Evolutionary conservation across 2,113 vertebrate genomes (phyloP).

Genomic region (Xenopus laevis): DNA sequence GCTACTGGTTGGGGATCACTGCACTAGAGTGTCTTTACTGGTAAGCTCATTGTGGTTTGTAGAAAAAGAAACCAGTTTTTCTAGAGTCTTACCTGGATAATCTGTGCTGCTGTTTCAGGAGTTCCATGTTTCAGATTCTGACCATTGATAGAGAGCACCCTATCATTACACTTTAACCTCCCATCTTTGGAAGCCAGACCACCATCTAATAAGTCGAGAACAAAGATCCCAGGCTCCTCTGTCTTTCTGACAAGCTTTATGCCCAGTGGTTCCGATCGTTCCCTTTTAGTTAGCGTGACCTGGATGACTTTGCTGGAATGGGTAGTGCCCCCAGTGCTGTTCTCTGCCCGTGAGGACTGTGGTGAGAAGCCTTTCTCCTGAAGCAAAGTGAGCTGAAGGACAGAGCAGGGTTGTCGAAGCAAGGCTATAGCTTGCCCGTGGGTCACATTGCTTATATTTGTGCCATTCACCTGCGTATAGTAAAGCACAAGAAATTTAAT

Average conservation of each 20-base stretch:
- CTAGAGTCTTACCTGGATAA: conserved; percentile 94
- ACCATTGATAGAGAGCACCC: conserved; percentile 86
- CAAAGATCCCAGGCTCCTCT: conserved; percentile 82
- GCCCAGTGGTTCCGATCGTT: conserved; percentile 76
- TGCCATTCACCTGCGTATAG: conserved; percentile 74
- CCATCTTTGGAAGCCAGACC: conserved; percentile 86
- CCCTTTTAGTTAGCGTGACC: conserved; percentile 77
- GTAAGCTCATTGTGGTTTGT: too few relatives aligned
- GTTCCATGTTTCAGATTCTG: conserved; percentile 87
- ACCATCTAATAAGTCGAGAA: conserved; percentile 81
- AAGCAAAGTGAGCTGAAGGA: conserved; percentile 77
- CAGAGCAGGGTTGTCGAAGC: conserved; percentile 67
- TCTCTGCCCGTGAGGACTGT: conserved; percentile 53
- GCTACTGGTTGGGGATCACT: too few relatives aligned
- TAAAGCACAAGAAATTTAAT: background rate
- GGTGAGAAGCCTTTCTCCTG: conserved; percentile 87
- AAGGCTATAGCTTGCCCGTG: conserved; percentile 75
- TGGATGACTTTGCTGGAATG: conserved; percentile 67
- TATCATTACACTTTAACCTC: conserved; percentile 81
- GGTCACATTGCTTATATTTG: conserved; percentile 78
- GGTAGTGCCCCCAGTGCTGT: background rate
- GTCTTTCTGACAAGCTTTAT: conserved; percentile 89
- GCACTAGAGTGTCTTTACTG: too few relatives aligned
- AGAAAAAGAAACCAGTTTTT: too few relatives aligned
- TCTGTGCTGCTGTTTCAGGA: conserved; percentile 86